Conservation (phyloP, 2,113 vertebrate genomes). For the Athene cunicularia region DNA sequence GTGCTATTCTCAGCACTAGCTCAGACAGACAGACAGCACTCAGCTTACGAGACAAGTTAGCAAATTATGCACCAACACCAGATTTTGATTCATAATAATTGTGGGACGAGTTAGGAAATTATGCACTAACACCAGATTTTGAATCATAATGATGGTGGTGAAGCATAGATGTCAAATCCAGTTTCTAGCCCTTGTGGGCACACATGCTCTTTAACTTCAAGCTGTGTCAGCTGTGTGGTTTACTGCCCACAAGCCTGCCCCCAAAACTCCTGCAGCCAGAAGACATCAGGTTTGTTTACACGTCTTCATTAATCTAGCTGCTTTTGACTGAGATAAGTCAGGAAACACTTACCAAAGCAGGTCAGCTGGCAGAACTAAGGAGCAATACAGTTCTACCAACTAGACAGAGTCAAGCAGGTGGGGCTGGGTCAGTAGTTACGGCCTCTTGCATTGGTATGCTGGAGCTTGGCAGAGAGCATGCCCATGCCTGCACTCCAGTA, state of each 20-base stretch:
- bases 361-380: neutral
- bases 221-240: neutral
- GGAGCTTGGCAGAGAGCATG: neutral
- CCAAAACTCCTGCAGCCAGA: neutral
- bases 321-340: neutral
- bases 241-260: neutral
- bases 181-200: neutral
- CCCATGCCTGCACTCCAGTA: neutral
- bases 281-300: neutral
- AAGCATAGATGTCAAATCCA: neutral
- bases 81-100: neutral
- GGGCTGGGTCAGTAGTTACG: neutral
- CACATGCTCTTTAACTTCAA: neutral
- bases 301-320: neutral
- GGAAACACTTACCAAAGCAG: neutral
- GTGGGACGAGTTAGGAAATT: neutral
- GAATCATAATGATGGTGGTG: neutral
- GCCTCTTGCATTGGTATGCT: neutral
- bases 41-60: neutral
- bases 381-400: neutral
- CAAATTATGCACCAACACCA: neutral
- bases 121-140: neutral
- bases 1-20: constrained; percentile 37
- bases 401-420: neutral
- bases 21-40: neutral